Percentiles rank a stretch among this genome's conserved stretches.
Conservation (phyloP, 1,140 invertebrate species). For the Drosophila pachea region DNA sequence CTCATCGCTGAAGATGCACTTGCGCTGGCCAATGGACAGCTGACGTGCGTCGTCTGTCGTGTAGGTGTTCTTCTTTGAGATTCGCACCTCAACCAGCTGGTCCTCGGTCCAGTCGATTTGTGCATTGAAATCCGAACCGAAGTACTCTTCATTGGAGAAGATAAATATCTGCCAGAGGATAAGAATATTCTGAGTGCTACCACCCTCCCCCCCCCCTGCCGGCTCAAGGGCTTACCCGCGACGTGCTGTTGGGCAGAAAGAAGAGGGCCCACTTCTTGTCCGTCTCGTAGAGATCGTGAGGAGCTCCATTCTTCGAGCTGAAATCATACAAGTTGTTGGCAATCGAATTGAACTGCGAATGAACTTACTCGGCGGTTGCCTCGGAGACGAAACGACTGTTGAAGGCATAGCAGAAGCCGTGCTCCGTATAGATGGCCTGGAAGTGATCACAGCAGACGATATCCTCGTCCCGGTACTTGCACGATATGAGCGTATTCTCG, state of each 20-base stretch:
- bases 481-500: slow-evolving; percentile 73
- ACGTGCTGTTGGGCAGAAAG: slow-evolving; percentile 69
- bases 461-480: slow-evolving; percentile 82
- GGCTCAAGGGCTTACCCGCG: slow-evolving; percentile 43
- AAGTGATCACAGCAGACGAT: slow-evolving; percentile 83
- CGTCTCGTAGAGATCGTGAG: slow-evolving; percentile 77
- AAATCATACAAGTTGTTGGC: neutral
- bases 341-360: neutral
- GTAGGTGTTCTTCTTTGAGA: slow-evolving; percentile 86
- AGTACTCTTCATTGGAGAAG: slow-evolving; percentile 84
- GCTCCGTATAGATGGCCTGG: slow-evolving; percentile 84
- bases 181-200: no score
- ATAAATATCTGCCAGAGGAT: slow-evolving; percentile 80
- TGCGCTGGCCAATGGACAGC: slow-evolving; percentile 83
- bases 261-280: slow-evolving; percentile 78
- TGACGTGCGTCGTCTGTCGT: slow-evolving; percentile 85
- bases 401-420: slow-evolving; percentile 85
- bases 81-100: slow-evolving; percentile 82
- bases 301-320: slow-evolving; percentile 55
- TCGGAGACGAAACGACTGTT: slow-evolving; percentile 81
- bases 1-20: slow-evolving; percentile 85
- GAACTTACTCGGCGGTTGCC: slow-evolving; percentile 66
- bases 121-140: slow-evolving; percentile 82
- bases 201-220: no score
- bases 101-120: slow-evolving; percentile 84